Evolutionary conservation across 1,140 invertebrate species (phyloP).

Genomic region (Heliothis virescens): DNA sequence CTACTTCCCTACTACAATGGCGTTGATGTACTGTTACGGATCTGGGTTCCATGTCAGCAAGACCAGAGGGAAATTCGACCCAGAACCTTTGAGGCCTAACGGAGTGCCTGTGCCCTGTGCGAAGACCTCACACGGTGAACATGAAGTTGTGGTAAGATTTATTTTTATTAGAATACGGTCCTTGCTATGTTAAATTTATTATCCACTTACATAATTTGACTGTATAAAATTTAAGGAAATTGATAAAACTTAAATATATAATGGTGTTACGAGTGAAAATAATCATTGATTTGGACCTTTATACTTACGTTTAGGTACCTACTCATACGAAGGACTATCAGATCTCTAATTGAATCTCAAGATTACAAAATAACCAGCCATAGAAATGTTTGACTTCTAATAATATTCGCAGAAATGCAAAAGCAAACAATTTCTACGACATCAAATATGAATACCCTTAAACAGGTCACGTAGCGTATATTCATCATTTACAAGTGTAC

Average conservation of each 20-base stretch:
- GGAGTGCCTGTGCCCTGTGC: constrained; percentile 75
- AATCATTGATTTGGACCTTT: too few species aligned
- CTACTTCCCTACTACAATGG: constrained; percentile 96
- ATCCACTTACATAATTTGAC: too few species aligned
- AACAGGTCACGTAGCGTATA: constrained; percentile 26
- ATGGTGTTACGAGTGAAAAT: too few species aligned
- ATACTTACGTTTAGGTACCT: too few species aligned
- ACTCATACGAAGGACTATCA: too few species aligned
- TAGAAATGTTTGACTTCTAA: not conserved
- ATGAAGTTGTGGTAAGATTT: constrained; percentile 74
- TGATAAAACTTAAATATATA: too few species aligned
- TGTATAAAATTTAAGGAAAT: too few species aligned
- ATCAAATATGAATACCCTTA: not conserved
- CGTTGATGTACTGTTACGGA: constrained; percentile 95
- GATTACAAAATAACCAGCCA: not conserved
- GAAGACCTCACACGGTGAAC: constrained; percentile 68
- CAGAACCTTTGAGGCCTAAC: constrained; percentile 71
- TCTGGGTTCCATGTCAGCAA: constrained; percentile 95
- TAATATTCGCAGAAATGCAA: not conserved
- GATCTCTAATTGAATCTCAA: not conserved
- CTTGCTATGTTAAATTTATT: too few species aligned
- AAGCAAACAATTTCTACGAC: not conserved
- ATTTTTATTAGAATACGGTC: too few species aligned
- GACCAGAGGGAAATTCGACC: constrained; percentile 88
- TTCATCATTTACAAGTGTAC: constrained; percentile 24